These are phyloP conservation scores for Podargus strigoides DNA, from an alignment of 2,797 vertebrate species.

Conservation along the genomic window DNA sequence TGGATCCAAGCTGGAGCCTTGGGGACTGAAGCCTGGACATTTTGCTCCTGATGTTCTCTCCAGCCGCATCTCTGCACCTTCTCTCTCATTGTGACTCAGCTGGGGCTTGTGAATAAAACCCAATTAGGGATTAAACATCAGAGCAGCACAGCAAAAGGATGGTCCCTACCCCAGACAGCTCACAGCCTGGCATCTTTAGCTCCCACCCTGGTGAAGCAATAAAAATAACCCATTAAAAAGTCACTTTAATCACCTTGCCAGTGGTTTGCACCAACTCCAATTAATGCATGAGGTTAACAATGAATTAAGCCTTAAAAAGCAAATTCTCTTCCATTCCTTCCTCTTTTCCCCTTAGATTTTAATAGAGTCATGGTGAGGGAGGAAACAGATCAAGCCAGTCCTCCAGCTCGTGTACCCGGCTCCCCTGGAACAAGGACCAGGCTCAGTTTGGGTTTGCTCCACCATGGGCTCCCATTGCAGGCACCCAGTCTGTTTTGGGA, in stretches of 20 bases:
- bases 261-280: background rate
- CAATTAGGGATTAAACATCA: background rate
- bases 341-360: background rate
- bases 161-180: background rate
- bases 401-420: background rate
- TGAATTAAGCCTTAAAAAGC: background rate
- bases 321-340: background rate
- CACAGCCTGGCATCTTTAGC: background rate
- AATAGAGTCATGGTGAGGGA: background rate
- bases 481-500: background rate
- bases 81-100: background rate
- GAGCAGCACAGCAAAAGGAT: background rate
- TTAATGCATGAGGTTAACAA: background rate
- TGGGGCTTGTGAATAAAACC: background rate
- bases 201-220: background rate
- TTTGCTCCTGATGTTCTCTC: background rate
- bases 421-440: background rate
- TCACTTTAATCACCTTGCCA: background rate
- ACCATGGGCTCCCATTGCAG: accelerated
- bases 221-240: slow-evolving; percentile 11
- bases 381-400: background rate
- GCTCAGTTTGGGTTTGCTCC: background rate
- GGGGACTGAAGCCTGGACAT: background rate
- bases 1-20: background rate
- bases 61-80: accelerated